A percentile compares a stretch with the other conserved stretches of the same genome.
phyloP scores from a whole-genome alignment of 2,113 vertebrate genomes.

The Actinemys pallida region DNA sequence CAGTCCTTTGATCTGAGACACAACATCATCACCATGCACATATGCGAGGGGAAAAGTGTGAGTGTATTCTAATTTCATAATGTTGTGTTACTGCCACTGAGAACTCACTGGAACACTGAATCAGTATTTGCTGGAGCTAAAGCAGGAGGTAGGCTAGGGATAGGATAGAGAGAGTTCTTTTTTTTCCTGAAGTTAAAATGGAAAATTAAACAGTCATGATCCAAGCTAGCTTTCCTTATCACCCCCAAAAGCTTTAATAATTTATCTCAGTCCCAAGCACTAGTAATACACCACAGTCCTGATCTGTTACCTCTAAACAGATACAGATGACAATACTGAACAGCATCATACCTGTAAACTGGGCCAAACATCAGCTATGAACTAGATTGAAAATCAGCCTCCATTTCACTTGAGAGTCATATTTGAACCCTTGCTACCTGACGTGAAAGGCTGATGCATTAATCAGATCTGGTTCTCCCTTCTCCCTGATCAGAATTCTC shows the following conservation, averaged over 20 bases:
- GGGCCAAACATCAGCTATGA: background rate
- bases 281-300: background rate
- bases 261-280: background rate
- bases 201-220: background rate
- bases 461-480: background rate
- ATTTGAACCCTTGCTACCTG: background rate
- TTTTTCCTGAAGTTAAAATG: accelerated
- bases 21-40: background rate
- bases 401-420: background rate
- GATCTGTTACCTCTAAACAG: background rate
- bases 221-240: background rate
- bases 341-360: background rate
- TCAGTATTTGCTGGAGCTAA: background rate
- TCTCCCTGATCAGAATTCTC: background rate
- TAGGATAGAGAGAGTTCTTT: background rate
- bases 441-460: background rate
- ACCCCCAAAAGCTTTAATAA: background rate
- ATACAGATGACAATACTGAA: accelerated
- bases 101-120: accelerated
- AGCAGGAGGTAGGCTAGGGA: background rate
- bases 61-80: background rate
- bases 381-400: background rate
- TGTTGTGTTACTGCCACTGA: background rate
- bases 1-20: background rate
- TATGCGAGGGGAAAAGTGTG: background rate